phyloP scores from a whole-genome alignment of 2,888 invertebrate species.

The Balanococcus diminutus region DNA sequence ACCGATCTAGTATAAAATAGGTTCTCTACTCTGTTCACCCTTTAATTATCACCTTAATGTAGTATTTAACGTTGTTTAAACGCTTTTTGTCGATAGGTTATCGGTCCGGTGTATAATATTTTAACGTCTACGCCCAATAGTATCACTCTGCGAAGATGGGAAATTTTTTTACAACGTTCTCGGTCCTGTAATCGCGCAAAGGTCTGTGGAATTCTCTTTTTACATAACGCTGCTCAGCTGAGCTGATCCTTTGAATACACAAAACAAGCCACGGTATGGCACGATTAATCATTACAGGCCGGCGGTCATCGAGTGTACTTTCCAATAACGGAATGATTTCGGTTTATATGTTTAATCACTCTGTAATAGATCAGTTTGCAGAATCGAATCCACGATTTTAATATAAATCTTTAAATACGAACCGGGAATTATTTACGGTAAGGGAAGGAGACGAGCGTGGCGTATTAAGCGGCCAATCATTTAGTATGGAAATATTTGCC shows the following conservation, averaged over 20 bases:
- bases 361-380: slow-evolving; percentile 28
- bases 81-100: slow-evolving; percentile 19
- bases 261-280: background rate
- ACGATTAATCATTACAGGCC: slow-evolving; percentile 21
- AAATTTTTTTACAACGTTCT: background rate
- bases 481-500: slow-evolving; percentile 32
- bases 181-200: background rate
- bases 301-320: background rate
- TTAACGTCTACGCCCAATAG: slow-evolving; percentile 7
- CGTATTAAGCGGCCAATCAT: slow-evolving; percentile 33
- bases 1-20: background rate
- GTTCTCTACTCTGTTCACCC: background rate
- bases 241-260: background rate
- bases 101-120: background rate
- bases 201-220: background rate
- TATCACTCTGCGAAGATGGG: background rate
- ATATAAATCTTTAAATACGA: slow-evolving; percentile 21
- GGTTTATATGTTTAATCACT: slow-evolving; percentile 21
- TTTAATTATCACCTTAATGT: slow-evolving; percentile 35
- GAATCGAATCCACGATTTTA: slow-evolving; percentile 42
- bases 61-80: background rate
- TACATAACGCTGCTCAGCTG: background rate
- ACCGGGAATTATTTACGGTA: slow-evolving; percentile 1
- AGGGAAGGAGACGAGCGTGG: slow-evolving; percentile 39
- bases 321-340: slow-evolving; percentile 37